Conservation (phyloP, 2,113 vertebrate genomes). For the Brachypodius melanocephalos region DNA sequence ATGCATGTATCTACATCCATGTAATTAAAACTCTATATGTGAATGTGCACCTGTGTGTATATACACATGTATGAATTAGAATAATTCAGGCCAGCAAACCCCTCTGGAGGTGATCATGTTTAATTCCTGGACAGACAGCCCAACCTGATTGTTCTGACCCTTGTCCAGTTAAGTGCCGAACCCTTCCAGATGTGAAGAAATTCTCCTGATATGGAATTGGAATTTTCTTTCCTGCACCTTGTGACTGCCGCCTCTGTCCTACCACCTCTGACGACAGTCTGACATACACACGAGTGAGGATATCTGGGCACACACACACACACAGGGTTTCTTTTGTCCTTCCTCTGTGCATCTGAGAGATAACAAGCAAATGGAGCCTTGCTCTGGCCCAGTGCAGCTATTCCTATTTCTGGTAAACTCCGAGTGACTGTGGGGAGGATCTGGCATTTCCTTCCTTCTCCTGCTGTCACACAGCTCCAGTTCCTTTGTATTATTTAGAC, state of each 20-base stretch:
- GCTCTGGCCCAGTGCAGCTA: not conserved
- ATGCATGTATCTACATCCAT: not conserved
- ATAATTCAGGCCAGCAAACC: not conserved
- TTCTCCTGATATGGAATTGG: not conserved
- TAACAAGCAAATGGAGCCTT: not conserved
- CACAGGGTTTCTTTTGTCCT: not conserved
- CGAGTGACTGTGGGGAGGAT: rapidly evolving
- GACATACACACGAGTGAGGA: rapidly evolving
- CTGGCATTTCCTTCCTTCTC: not conserved
- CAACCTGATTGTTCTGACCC: not conserved
- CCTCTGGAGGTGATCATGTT: not conserved
- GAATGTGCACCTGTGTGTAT: not conserved
- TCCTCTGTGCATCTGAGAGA: not conserved
- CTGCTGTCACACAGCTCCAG: not conserved
- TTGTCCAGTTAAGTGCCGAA: not conserved
- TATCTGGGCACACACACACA: not conserved
- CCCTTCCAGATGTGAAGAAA: not conserved
- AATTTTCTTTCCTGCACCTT: not conserved
- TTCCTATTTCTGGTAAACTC: not conserved
- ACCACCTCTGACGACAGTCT: not conserved
- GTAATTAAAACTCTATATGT: not conserved
- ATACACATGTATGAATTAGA: not conserved
- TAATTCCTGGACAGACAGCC: not conserved
- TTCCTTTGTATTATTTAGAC: not conserved
- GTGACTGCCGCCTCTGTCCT: not conserved